Evolutionary conservation across 2,888 invertebrate species (phyloP).

Genomic region (Himalopsyche japonica): DNA sequence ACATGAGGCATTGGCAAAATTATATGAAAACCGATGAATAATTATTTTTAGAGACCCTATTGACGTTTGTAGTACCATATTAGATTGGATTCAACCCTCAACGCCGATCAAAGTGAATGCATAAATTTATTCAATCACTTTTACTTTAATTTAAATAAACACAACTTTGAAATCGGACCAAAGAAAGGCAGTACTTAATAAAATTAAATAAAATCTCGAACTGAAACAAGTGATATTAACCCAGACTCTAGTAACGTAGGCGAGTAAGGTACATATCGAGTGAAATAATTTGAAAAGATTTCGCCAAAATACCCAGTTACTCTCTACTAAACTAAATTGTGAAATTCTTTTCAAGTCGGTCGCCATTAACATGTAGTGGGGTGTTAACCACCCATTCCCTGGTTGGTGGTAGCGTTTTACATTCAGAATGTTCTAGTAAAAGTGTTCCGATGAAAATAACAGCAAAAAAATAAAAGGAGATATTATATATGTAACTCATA

Average conservation of each 20-base stretch:
- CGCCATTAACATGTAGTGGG: slow-evolving; percentile 37
- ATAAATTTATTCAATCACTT: slow-evolving; percentile 19
- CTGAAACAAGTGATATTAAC: not conserved
- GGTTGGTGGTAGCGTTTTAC: not conserved
- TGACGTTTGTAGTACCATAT: not conserved
- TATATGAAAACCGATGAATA: not conserved
- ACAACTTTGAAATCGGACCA: slow-evolving; percentile 24
- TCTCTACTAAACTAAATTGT: slow-evolving; percentile 34
- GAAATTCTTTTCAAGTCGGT: slow-evolving; percentile 38
- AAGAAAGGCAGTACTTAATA: not conserved
- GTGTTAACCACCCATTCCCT: not conserved
- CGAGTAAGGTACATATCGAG: slow-evolving; percentile 29
- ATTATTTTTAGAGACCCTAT: not conserved
- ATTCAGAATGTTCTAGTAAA: not conserved
- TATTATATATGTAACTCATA: too few relatives aligned
- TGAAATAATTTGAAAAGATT: slow-evolving; percentile 38
- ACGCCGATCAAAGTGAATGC: slow-evolving; percentile 4
- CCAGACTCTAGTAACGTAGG: not conserved
- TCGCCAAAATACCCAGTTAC: slow-evolving; percentile 27
- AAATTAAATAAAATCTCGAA: not conserved
- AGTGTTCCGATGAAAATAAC: too few relatives aligned
- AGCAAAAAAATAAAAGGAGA: too few relatives aligned
- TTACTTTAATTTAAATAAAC: slow-evolving; percentile 21
- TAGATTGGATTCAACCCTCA: not conserved
- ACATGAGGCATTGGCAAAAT: too few relatives aligned